Evolutionary conservation across 2,888 invertebrate species (phyloP).

Genomic region (Oscheius sp.): DNA sequence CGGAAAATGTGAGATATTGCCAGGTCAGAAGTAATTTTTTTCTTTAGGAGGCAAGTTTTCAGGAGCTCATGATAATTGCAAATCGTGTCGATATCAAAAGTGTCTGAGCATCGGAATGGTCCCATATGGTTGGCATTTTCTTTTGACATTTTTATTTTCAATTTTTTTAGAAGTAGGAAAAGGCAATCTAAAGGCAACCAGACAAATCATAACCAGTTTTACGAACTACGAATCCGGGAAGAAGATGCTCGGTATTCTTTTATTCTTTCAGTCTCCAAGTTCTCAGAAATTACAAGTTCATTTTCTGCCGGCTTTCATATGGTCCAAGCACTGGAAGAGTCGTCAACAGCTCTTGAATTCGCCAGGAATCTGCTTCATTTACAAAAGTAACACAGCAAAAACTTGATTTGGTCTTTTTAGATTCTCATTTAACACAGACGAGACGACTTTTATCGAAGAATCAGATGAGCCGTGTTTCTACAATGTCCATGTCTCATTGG

Average conservation of each 20-base stretch:
- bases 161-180: constrained; percentile 7
- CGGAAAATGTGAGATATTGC: background rate
- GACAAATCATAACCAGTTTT: background rate
- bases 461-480: background rate
- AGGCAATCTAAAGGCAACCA: background rate
- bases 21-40: background rate
- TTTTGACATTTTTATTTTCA: background rate
- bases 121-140: background rate
- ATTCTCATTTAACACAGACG: background rate
- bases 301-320: constrained; percentile 3
- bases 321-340: background rate
- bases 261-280: background rate
- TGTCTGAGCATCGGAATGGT: constrained; percentile 10
- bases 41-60: background rate
- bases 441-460: background rate
- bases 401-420: background rate
- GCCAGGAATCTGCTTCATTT: background rate
- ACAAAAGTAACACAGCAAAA: background rate
- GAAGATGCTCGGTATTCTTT: background rate
- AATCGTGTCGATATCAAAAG: background rate
- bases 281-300: background rate
- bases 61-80: constrained; percentile 8
- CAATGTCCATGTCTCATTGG: background rate
- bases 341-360: background rate
- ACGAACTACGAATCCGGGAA: no score